These are phyloP conservation scores for Neodiprion virginianus DNA, from an alignment of 1,140 invertebrate species.

Conservation along the genomic window DNA sequence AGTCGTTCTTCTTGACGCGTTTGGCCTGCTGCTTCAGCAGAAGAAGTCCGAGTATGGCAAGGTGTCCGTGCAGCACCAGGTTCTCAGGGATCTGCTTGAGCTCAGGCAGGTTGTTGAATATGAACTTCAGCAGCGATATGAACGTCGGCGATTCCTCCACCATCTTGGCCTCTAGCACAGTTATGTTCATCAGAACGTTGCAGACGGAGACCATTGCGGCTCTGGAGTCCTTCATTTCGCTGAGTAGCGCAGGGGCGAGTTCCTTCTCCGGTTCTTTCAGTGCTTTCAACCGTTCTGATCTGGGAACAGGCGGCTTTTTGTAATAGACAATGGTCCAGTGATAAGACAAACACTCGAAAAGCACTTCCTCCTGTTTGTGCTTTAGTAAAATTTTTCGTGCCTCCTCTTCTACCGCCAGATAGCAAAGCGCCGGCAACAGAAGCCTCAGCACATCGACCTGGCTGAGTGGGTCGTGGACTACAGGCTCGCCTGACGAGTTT, in stretches of 20 bases:
- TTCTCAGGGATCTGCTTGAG: conserved; percentile 84
- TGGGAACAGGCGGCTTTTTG: conserved; percentile 80
- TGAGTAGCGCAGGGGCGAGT: conserved; percentile 73
- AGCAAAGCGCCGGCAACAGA: conserved; percentile 86
- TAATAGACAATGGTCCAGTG: conserved; percentile 89
- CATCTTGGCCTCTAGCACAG: conserved; percentile 83
- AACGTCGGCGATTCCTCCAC: conserved; percentile 81
- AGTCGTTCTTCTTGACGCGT: conserved; percentile 84
- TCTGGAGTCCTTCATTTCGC: conserved; percentile 83
- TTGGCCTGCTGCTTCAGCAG: conserved; percentile 84
- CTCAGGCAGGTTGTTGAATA: conserved; percentile 86
- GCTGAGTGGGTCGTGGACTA: conserved; percentile 67
- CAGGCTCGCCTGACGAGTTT: conserved; percentile 39
- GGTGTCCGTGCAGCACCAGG: conserved; percentile 83
- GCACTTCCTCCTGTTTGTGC: conserved; percentile 78
- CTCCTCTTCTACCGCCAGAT: conserved; percentile 88
- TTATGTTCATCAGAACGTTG: conserved; percentile 92
- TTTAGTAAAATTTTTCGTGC: conserved; percentile 82
- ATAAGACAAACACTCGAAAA: conserved; percentile 80
- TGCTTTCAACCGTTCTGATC: conserved; percentile 76
- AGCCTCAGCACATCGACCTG: conserved; percentile 78
- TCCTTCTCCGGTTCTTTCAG: conserved; percentile 77
- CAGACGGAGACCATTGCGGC: conserved; percentile 85
- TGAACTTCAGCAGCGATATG: conserved; percentile 82
- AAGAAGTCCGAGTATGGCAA: conserved; percentile 82